A percentile compares a stretch with the other conserved stretches of the same genome.
phyloP scores from a whole-genome alignment of 2,888 invertebrate species.

The Noctua comes region DNA sequence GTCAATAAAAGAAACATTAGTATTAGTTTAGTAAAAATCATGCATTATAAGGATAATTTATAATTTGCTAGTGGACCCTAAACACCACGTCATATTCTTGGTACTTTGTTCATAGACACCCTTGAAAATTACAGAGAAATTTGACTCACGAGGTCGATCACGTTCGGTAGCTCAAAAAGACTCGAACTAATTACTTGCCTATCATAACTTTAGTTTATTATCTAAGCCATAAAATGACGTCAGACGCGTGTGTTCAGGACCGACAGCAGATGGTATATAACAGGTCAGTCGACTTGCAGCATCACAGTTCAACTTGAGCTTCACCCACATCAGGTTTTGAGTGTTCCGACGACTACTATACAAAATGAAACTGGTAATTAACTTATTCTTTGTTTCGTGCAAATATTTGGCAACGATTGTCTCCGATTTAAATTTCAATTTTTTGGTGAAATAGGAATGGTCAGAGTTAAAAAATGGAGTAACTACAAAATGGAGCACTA shows the following conservation, averaged over 20 bases:
- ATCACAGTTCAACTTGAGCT: slow-evolving; percentile 75
- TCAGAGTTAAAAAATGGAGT: background rate
- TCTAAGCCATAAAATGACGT: slow-evolving; percentile 79
- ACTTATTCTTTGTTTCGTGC: slow-evolving; percentile 33
- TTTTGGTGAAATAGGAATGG: background rate
- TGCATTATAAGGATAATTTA: background rate
- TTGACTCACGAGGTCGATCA: slow-evolving; percentile 83
- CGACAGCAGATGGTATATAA: slow-evolving; percentile 84
- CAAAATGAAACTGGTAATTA: slow-evolving; percentile 87
- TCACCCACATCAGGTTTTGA: slow-evolving; percentile 67
- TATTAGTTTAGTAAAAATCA: background rate
- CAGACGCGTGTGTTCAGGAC: slow-evolving; percentile 81
- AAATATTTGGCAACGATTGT: background rate
- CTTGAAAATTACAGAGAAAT: slow-evolving; percentile 75
- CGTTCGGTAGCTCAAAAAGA: slow-evolving; percentile 71
- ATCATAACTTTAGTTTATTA: slow-evolving; percentile 76
- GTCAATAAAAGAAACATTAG: too few relatives aligned
- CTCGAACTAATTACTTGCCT: slow-evolving; percentile 80
- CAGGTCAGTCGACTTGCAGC: slow-evolving; percentile 76
- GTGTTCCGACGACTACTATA: slow-evolving; percentile 55
- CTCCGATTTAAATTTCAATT: background rate
- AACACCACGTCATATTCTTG: background rate
- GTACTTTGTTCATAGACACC: slow-evolving; percentile 58
- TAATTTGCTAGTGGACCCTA: background rate
- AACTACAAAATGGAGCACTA: too few relatives aligned